These are phyloP conservation scores for Cirrhinus molitorella DNA, from an alignment of 2,797 vertebrate genomes.

Conservation along the genomic window DNA sequence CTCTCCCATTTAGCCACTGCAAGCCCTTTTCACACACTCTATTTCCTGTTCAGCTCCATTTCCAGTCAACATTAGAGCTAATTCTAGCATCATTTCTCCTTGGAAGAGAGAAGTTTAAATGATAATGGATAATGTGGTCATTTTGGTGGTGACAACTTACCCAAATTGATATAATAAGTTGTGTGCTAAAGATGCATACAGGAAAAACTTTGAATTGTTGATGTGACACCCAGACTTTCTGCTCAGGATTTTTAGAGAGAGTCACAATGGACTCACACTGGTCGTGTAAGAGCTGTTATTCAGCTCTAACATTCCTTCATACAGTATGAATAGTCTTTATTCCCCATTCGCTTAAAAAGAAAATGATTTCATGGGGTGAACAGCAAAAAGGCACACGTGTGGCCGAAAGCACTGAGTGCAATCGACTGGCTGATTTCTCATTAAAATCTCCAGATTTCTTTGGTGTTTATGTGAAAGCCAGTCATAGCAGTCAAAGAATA, in stretches of 20 bases:
- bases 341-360: slow-evolving; percentile 11
- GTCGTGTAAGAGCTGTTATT: slow-evolving; percentile 6
- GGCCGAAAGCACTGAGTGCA: not conserved
- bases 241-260: slow-evolving; percentile 13
- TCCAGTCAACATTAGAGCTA: slow-evolving; percentile 73
- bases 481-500: not conserved
- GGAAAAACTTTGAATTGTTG: slow-evolving; percentile 48
- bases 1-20: slow-evolving; percentile 58
- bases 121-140: slow-evolving; percentile 51
- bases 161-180: slow-evolving; percentile 35
- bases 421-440: not conserved
- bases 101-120: slow-evolving; percentile 65
- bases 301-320: not conserved
- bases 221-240: slow-evolving; percentile 3
- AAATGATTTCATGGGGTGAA: slow-evolving; percentile 10
- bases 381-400: not conserved
- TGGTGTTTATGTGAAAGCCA: not conserved
- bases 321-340: slow-evolving; percentile 30
- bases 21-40: slow-evolving; percentile 69
- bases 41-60: slow-evolving; percentile 77
- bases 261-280: slow-evolving; percentile 24
- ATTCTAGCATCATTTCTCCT: slow-evolving; percentile 64
- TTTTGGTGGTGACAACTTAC: slow-evolving; percentile 29
- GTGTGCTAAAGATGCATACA: slow-evolving; percentile 74
- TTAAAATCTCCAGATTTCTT: slow-evolving; percentile 18